Conservation (phyloP, 2,797 vertebrate genomes). For the Leptatherina wallacei region DNA sequence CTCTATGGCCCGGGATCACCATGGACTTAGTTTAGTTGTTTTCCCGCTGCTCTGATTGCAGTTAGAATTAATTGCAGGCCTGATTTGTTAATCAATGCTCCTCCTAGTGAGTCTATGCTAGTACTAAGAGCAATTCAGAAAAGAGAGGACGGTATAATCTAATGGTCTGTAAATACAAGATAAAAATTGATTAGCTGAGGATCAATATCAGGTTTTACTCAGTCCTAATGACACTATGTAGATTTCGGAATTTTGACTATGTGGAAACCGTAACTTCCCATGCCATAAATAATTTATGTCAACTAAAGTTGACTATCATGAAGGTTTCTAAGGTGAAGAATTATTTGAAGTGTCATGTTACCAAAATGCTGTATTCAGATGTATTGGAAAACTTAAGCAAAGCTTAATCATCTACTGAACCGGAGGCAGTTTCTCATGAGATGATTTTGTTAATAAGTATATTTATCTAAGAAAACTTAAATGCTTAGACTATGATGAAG, state of each 20-base stretch:
- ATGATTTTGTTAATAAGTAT: no score
- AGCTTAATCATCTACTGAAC: no score
- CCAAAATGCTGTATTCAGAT: not conserved
- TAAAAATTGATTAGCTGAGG: constrained; percentile 54
- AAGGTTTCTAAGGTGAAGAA: no score
- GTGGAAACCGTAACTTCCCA: not conserved
- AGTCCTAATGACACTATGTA: constrained; percentile 25
- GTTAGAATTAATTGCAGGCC: constrained; percentile 69
- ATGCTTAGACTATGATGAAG: not conserved
- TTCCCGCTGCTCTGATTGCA: constrained; percentile 59
- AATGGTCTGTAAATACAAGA: constrained; percentile 60
- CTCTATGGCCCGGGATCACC: constrained; percentile 27
- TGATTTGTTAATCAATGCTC: constrained; percentile 74
- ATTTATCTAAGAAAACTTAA: no score
- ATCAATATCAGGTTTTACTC: constrained; percentile 51
- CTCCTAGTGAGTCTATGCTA: constrained; percentile 47
- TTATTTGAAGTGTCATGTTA: not conserved
- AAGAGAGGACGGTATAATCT: constrained; percentile 17
- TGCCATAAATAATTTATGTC: not conserved
- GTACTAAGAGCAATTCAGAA: constrained; percentile 38
- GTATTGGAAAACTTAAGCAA: not conserved
- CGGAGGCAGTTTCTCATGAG: no score
- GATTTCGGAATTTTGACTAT: constrained; percentile 22
- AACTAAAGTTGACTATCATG: not conserved
- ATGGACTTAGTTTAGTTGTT: constrained; percentile 25